Conservation (phyloP, 2,888 invertebrate species). For the Dione vanillae region DNA sequence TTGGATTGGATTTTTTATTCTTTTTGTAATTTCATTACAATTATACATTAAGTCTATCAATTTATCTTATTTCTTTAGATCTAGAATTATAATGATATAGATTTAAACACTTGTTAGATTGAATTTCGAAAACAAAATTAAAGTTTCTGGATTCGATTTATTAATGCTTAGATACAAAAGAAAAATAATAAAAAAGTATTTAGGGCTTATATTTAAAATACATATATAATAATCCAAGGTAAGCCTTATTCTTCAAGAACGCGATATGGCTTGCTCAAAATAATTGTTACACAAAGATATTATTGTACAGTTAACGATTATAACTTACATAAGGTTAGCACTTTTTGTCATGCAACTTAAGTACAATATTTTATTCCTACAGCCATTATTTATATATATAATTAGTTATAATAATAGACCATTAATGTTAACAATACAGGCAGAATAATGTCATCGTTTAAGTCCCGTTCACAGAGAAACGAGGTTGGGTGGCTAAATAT, state of each 20-base stretch:
- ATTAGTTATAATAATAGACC: constrained; percentile 4
- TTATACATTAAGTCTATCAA: too few relatives aligned
- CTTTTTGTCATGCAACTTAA: constrained; percentile 16
- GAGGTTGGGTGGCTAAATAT: neutral
- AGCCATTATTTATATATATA: neutral
- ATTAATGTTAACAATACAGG: constrained; percentile 5
- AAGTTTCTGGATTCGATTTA: too few relatives aligned
- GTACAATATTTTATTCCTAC: constrained; percentile 8
- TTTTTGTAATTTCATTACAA: too few relatives aligned
- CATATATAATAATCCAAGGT: too few relatives aligned
- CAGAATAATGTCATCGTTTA: neutral
- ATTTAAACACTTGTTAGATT: too few relatives aligned
- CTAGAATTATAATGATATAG: too few relatives aligned
- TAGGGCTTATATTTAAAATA: too few relatives aligned
- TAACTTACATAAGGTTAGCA: neutral
- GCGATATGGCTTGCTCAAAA: neutral
- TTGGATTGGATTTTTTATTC: constrained; percentile 5
- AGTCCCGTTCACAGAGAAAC: neutral
- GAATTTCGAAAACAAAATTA: too few relatives aligned
- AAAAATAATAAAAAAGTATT: too few relatives aligned
- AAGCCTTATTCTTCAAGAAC: neutral
- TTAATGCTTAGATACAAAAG: too few relatives aligned
- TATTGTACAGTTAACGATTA: neutral
- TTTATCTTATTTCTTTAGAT: too few relatives aligned
- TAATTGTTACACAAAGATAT: constrained; percentile 3